These are phyloP conservation scores for Gnathonemus echidnorhynchus DNA, from an alignment of 2,113 vertebrate genomes.

Conservation along the genomic window DNA sequence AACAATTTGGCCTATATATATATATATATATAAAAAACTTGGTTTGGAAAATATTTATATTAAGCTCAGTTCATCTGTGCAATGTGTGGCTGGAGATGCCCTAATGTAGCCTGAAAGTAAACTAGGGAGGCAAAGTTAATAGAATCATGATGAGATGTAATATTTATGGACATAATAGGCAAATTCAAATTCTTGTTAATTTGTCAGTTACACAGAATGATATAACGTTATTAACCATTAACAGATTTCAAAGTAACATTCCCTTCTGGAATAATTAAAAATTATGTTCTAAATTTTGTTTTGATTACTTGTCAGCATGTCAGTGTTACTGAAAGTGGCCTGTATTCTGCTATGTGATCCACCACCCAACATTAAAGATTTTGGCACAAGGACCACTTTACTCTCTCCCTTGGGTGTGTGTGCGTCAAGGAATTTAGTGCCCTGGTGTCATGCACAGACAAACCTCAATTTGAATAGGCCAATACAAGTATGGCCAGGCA, in stretches of 20 bases:
- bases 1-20: background rate
- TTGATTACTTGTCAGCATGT: background rate
- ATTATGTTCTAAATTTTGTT: background rate
- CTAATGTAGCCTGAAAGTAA: background rate
- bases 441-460: background rate
- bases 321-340: background rate
- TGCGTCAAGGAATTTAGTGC: background rate
- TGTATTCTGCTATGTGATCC: background rate
- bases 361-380: background rate
- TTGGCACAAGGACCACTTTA: background rate
- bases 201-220: background rate
- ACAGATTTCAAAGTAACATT: background rate
- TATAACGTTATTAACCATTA: background rate
- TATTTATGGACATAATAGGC: background rate
- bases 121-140: background rate
- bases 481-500: background rate
- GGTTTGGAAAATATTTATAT: background rate
- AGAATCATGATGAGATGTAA: background rate
- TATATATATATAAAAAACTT: background rate
- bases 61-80: background rate
- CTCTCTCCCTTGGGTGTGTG: constrained; percentile 3
- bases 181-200: background rate
- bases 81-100: background rate
- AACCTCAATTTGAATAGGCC: background rate
- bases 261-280: background rate